Evolutionary conservation across 2,113 vertebrate genomes (phyloP), one percentile per base, ranked within the genome.

Genomic region (Triplophysa dalaica): DNA sequence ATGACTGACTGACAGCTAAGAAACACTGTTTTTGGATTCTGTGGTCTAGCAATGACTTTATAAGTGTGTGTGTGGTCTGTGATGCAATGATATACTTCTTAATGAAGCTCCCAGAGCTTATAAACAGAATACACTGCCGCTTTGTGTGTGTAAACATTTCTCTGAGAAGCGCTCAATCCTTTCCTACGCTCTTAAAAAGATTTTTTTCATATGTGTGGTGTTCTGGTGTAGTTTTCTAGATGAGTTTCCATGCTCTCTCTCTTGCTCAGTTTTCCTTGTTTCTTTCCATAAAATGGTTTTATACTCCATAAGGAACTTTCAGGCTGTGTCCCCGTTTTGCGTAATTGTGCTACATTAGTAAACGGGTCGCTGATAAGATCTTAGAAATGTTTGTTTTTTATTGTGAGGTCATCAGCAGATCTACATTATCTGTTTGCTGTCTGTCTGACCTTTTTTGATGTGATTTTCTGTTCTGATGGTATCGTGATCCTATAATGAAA

Each of bases 11-110:
- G 0, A 0, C 48, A 50, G 16, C 17, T 54, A 17, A 54, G 16
- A 54, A 54, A 54, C 48, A 50, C 17, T 19, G 7, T 45, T 7
- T 29, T 33, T 45, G 22, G 38, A 43, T 41, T 66, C n/a, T 21
- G 22, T 13, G 38, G 10, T 19, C 8, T 54, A 29, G 24, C 56
- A 16, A 8, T 29, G 67, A 33, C 29, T 21, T 24, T 48, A 50
- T 11, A 26, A n/a, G 70, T 63, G 77, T 79, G 80, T 85, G 83
- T 82, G 83, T 79, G 81, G 83, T 80, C 83, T 77, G 54, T 19
- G 41, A 21, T 1, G 10, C 8, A 14, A 13, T 21, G 56, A 38
- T 67, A 60, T 48, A 43, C 22, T 38, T 14, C 13, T 26, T 12
- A 24, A 58, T 58, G 21, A 61, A 65, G 78, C 52, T 67, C 33